Evolutionary conservation across 2,888 invertebrate species (phyloP).

Genomic region (Eumacrocentrus americanus): DNA sequence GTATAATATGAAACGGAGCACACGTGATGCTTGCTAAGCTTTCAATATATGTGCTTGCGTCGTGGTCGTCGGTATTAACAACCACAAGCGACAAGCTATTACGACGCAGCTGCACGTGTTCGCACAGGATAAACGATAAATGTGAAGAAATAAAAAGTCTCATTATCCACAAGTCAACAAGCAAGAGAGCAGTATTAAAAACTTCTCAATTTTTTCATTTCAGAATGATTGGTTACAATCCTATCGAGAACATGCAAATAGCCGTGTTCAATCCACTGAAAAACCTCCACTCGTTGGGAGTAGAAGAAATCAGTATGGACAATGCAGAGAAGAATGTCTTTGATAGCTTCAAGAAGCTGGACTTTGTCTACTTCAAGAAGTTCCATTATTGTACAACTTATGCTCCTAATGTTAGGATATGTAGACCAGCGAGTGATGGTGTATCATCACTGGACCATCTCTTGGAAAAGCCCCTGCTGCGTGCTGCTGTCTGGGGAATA

Average conservation of each 20-base stretch:
- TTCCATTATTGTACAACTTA: slow-evolving; percentile 69
- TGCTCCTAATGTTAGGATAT: slow-evolving; percentile 66
- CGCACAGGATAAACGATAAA: not conserved
- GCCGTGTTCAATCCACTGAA: slow-evolving; percentile 48
- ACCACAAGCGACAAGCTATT: slow-evolving; percentile 37
- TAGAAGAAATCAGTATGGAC: slow-evolving; percentile 65
- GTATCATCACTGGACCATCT: slow-evolving; percentile 69
- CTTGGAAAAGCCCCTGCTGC: slow-evolving; percentile 65
- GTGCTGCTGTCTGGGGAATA: slow-evolving; percentile 70
- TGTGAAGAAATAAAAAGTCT: not conserved
- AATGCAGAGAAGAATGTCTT: slow-evolving; percentile 64
- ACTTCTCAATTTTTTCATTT: too few relatives aligned
- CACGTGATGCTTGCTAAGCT: slow-evolving; percentile 31
- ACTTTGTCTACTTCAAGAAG: slow-evolving; percentile 68
- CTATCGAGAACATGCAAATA: slow-evolving; percentile 46
- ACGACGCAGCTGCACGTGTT: slow-evolving; percentile 35
- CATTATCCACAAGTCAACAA: too few relatives aligned
- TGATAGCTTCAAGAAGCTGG: slow-evolving; percentile 60
- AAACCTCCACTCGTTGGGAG: slow-evolving; percentile 58
- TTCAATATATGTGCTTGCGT: slow-evolving; percentile 41
- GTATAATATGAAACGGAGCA: slow-evolving; percentile 14
- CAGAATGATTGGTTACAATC: slow-evolving; percentile 56
- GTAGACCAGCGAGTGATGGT: slow-evolving; percentile 70
- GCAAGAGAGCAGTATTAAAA: too few relatives aligned
- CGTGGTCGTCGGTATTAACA: slow-evolving; percentile 37